Evolutionary conservation across 2,888 invertebrate species (phyloP), one percentile per base, ranked within the genome.

Genomic region (Ochropacha duplaris): DNA sequence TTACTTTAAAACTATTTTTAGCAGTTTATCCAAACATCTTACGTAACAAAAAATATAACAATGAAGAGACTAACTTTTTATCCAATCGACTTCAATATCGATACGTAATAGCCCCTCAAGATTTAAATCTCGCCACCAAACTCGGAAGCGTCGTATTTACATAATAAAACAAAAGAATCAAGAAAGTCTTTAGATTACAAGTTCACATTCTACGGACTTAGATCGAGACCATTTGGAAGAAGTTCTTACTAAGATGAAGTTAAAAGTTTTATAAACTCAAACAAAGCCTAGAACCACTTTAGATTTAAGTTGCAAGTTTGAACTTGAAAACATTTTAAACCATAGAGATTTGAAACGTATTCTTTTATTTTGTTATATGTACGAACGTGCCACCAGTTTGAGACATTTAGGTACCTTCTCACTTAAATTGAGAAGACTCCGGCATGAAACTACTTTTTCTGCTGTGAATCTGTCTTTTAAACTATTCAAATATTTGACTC

Each of bases 151-250:
- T 66, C 28, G 67, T 72, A 79, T 80, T 80, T 81, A 76, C 81
- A 81, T 81, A 80, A 74, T 78, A 80, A 78, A 80, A 80, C 75
- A 77, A 69, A 76, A 67, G 61, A 62, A 62, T 61, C 64, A 59
- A 72, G 74, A 66, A 61, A 68, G 59, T n/a, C 39, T 56, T 57
- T 34, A 60, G 62, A 67, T 69, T 55, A 64, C 44, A 57, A 52
- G 57, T 49, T 68, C 67, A 69, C 65, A 57, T 56, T 66, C 65
- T 66, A 64, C 39, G 61, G 59, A 36, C 66, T 62, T 61, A 65
- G 58, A 51, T 50, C 59, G 12, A 12, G 64, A 65, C 60, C 67
- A 24, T 49, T 49, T 1, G 54, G 6, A 49, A 54, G 28, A 31
- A 22, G 50, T 16, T n/a, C 12, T 3, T 26, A 39, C 39, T 31